Evolutionary conservation across 2,797 vertebrate genomes (phyloP).

Genomic region (Sebastes taczanowskii): DNA sequence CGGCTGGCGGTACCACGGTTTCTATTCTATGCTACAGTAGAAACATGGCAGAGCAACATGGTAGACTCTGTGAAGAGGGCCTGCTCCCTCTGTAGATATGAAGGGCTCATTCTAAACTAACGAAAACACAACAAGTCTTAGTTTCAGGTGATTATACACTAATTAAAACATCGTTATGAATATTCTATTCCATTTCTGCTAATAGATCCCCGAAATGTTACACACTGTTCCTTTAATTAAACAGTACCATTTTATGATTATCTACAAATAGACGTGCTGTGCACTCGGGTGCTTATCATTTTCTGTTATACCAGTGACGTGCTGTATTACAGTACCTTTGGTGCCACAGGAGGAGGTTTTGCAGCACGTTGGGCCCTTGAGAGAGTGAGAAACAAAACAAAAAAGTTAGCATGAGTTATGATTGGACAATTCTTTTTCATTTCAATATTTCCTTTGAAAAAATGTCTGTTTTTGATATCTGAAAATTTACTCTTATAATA

Average conservation of each 20-base stretch:
- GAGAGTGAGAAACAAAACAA: constrained; percentile 27
- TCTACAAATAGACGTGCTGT: background rate
- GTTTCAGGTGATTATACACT: too few relatives aligned
- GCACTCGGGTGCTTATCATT: background rate
- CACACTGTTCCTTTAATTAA: background rate
- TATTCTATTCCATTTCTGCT: too few relatives aligned
- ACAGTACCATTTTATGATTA: background rate
- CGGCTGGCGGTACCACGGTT: too few relatives aligned
- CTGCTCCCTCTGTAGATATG: too few relatives aligned
- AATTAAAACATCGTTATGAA: too few relatives aligned
- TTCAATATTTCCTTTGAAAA: constrained; percentile 2
- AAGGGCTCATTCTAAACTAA: too few relatives aligned
- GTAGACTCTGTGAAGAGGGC: too few relatives aligned
- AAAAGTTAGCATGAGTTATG: background rate
- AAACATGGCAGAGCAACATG: too few relatives aligned
- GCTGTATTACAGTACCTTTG: constrained; percentile 83
- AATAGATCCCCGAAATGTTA: too few relatives aligned
- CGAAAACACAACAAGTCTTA: too few relatives aligned
- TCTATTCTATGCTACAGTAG: too few relatives aligned
- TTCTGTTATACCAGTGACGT: constrained; percentile 60
- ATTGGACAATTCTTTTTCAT: background rate
- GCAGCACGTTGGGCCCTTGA: constrained; percentile 82
- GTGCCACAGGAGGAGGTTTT: constrained; percentile 85
- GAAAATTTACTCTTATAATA: background rate
- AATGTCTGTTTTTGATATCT: background rate